Evolutionary conservation across 2,797 vertebrate genomes (phyloP).

Genomic region (Perodicticus potto): DNA sequence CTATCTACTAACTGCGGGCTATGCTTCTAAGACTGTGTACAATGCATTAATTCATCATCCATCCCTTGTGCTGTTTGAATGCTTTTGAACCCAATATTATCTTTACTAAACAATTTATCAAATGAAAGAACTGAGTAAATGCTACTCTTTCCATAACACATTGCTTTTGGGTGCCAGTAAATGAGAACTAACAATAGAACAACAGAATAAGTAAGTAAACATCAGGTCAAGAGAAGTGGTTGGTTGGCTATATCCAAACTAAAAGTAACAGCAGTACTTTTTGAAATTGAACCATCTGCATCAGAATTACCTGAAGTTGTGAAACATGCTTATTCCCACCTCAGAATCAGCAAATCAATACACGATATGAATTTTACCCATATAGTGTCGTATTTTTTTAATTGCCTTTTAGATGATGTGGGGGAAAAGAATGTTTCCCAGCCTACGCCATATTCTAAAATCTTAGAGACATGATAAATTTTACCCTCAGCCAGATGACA

Average conservation of each 20-base stretch:
- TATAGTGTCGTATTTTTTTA: neutral
- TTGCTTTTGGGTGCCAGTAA: conserved; percentile 14
- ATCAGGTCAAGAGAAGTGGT: conserved; percentile 9
- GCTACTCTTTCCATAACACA: conserved; percentile 36
- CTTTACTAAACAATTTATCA: conserved; percentile 61
- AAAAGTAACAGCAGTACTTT: conserved; percentile 26
- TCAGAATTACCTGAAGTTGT: conserved; percentile 2
- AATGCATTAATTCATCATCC: conserved; percentile 45
- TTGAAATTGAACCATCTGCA: neutral
- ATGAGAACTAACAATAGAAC: conserved; percentile 47
- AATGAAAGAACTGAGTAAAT: conserved; percentile 20
- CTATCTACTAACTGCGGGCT: neutral
- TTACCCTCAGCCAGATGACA: neutral
- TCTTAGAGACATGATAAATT: neutral
- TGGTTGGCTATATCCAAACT: neutral
- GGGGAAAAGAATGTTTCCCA: neutral
- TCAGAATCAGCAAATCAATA: neutral
- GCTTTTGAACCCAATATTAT: conserved; percentile 8
- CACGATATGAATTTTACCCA: neutral
- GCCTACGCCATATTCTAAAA: neutral
- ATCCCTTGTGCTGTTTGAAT: conserved; percentile 47
- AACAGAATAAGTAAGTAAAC: conserved; percentile 16
- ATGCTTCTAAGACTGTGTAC: neutral
- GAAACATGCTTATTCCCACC: neutral
- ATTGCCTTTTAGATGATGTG: neutral